Conservation (phyloP, 2,113 vertebrate species). For the Thinocorus orbignyianus region DNA sequence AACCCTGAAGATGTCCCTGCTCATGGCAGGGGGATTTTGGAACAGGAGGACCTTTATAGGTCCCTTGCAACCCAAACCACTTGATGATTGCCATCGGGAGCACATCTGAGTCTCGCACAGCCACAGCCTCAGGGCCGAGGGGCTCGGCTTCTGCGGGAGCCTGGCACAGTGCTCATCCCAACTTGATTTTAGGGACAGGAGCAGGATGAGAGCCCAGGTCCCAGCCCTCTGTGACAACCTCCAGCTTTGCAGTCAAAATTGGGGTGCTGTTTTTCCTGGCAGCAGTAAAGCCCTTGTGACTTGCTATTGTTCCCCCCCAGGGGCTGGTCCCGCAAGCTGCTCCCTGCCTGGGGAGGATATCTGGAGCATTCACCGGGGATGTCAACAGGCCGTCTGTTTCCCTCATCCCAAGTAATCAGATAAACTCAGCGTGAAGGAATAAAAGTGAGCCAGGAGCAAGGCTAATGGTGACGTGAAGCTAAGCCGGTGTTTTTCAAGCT, state of each 20-base stretch:
- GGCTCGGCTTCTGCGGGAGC: neutral
- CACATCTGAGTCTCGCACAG: neutral
- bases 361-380: neutral
- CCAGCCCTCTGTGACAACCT: neutral
- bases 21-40: neutral
- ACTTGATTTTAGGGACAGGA: neutral
- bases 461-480: neutral
- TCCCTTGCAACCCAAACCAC: neutral
- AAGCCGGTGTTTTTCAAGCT: neutral
- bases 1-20: neutral
- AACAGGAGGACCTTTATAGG: neutral
- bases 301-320: rapidly evolving
- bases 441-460: constrained; percentile 16
- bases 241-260: neutral
- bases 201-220: neutral
- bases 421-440: constrained; percentile 48
- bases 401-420: neutral
- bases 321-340: neutral
- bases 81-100: neutral
- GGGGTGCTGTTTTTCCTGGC: neutral
- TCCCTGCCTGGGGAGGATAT: neutral
- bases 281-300: neutral
- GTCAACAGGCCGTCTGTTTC: constrained; percentile 22
- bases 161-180: neutral
- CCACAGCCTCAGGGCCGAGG: neutral